A percentile compares a stretch with the other conserved stretches of the same genome.
Conservation (phyloP, 2,113 vertebrate species). For the Lycocorax pyrrhopterus region DNA sequence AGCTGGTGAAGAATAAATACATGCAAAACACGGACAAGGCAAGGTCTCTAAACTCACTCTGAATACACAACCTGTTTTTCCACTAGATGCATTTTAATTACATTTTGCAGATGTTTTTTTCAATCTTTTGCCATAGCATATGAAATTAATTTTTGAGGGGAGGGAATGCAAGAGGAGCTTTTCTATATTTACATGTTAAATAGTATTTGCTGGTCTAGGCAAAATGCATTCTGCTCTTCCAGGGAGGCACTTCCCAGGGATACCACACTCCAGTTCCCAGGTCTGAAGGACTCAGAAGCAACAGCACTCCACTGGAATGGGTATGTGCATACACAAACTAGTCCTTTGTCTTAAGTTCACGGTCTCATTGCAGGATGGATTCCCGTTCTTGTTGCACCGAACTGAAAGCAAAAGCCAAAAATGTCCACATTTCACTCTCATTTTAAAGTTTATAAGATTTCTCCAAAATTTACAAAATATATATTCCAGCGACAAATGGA, state of each 20-base stretch:
- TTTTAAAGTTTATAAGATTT: neutral
- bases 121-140: constrained; percentile 48
- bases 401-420: neutral
- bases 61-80: constrained; percentile 43
- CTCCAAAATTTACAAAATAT: neutral
- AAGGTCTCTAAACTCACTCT: neutral
- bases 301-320: neutral
- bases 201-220: constrained; percentile 17
- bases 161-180: constrained; percentile 7
- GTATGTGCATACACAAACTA: neutral
- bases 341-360: neutral
- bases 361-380: neutral
- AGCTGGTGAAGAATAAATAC: neutral
- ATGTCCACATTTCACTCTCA: neutral
- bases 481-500: constrained; percentile 23
- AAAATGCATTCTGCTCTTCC: neutral
- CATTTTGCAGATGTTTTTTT: constrained; percentile 59
- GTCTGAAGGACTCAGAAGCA: neutral
- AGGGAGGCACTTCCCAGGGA: neutral
- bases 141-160: constrained; percentile 47
- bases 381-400: neutral
- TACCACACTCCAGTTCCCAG: neutral
- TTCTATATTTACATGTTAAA: constrained; percentile 50
- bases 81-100: constrained; percentile 56
- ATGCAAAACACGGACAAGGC: constrained; percentile 14